A percentile compares a stretch with the other conserved stretches of the same genome.
Conservation (phyloP, 2,797 vertebrate species). For the Oreortyx pictus region DNA sequence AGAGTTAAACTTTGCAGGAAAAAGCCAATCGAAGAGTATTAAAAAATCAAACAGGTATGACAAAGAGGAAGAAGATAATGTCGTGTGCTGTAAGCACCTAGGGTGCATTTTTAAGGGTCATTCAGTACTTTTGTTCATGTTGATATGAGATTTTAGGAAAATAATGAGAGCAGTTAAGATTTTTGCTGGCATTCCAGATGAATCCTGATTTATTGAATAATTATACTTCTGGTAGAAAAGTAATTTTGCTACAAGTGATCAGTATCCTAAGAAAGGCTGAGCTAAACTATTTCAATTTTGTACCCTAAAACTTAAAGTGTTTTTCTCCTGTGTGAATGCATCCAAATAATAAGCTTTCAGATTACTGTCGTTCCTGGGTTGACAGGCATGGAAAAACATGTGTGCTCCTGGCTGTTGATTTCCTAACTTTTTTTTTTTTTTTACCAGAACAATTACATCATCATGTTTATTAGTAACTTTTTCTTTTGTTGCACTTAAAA, state of each 20-base stretch:
- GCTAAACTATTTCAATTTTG: not conserved
- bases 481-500: conserved; percentile 8
- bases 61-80: not conserved
- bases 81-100: not conserved
- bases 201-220: not conserved
- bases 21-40: not conserved
- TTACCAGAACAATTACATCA: not conserved
- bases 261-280: not conserved
- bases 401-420: not conserved
- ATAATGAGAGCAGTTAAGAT: not conserved
- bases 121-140: not conserved
- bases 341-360: not conserved
- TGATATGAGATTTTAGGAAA: not conserved
- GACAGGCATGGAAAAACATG: not conserved
- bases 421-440: not conserved
- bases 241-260: not conserved
- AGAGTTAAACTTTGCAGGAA: not conserved
- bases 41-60: not conserved
- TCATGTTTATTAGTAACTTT: not conserved
- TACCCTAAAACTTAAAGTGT: not conserved
- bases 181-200: not conserved
- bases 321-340: not conserved
- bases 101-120: not conserved
- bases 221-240: not conserved
- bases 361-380: not conserved